Evolutionary conservation across 2,113 vertebrate genomes (phyloP).

Genomic region (Actinemys pallida): DNA sequence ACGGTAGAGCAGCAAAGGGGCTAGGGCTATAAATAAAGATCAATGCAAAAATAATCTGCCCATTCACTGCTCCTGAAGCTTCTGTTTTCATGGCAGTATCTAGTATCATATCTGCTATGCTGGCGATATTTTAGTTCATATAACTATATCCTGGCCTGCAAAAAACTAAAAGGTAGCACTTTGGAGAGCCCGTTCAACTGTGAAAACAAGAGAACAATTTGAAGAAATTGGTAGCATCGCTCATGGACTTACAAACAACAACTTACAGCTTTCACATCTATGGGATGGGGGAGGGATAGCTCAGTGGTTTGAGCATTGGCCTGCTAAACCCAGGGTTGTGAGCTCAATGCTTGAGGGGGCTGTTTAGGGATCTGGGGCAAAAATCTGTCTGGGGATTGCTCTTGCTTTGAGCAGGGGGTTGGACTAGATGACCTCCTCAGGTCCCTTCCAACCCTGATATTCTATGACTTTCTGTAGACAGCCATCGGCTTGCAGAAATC

Average conservation of each 20-base stretch:
- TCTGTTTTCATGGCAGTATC: not conserved
- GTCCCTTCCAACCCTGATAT: too few relatives aligned
- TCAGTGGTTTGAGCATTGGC: too few relatives aligned
- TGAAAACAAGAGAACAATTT: not conserved
- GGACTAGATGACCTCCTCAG: too few relatives aligned
- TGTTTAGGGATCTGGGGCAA: too few relatives aligned
- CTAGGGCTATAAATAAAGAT: not conserved
- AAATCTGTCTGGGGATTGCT: too few relatives aligned
- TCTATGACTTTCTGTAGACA: accelerated
- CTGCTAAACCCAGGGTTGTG: too few relatives aligned
- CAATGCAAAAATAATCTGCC: not conserved
- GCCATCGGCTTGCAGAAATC: not conserved
- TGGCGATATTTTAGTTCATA: not conserved
- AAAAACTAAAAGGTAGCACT: not conserved
- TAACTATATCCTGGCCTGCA: not conserved
- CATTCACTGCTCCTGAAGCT: not conserved
- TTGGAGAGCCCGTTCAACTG: not conserved
- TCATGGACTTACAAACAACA: not conserved
- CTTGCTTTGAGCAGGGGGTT: too few relatives aligned
- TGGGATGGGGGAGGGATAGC: too few relatives aligned
- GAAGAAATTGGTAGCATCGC: not conserved
- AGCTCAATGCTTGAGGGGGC: too few relatives aligned
- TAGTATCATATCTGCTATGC: not conserved
- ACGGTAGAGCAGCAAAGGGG: accelerated
- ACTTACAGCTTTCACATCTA: not conserved